Evolutionary conservation across 2,113 vertebrate species (phyloP), one percentile per base, ranked within the genome.

Genomic region (Actenoides hombroni): DNA sequence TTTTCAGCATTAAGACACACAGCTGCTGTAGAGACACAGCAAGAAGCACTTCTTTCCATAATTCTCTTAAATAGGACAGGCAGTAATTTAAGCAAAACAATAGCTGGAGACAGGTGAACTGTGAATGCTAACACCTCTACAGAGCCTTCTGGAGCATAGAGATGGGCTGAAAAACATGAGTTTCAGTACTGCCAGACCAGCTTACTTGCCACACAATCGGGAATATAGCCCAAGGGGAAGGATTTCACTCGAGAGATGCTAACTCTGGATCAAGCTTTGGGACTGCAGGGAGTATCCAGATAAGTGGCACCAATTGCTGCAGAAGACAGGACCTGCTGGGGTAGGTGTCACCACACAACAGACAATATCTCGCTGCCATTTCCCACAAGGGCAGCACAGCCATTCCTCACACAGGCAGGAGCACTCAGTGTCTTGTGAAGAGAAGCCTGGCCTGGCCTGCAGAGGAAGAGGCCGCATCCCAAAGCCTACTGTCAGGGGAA

Each of bases 311-410:
- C 65, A 67, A 5, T 6, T 57, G 26, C 33, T 83, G 65, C 37
- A 63, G 40, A 80, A 59, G 57, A 64, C 16, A 44, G 51, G 57
- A 63, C 25, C 61, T 53, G 18, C 25, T 53, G 16, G 26, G 64
- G 13, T 21, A 92, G 56, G 16, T 7, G 40, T 59, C 42, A 18
- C 31, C 25, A 25, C 42, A 42, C 4, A 39, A 42, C 37, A 81
- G 11, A n/a, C 6, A 76, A 18, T 28, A 29, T 33, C 13, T 48
- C 0, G 0, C 14, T 23, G 26, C n/a, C 53, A 35, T 33, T 68
- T 59, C 57, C 40, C 37, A 53, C 42, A n/a, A 18, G 31, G 18
- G 23, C 33, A 88, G 60, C 4, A 6, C 40, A 77, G 31, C 26
- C 35, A 14, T 5, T 71, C 57, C 57, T 42, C 44, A 67, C 57